Evolutionary conservation across 2,113 vertebrate genomes (phyloP), one percentile per base, ranked within the genome.

Genomic region (Nicator chloris): DNA sequence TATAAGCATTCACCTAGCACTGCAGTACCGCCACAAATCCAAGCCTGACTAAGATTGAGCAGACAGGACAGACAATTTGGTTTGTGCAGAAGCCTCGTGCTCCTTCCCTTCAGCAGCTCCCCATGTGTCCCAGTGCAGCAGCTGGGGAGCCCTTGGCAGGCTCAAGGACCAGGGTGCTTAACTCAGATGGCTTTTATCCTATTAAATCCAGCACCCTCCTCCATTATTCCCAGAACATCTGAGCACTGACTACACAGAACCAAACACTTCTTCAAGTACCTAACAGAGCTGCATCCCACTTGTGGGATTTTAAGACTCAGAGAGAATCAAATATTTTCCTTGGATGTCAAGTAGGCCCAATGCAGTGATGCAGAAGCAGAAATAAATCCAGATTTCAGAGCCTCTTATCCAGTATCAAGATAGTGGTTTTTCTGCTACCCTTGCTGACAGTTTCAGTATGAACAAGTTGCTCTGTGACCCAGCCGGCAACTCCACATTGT

Each of bases 41-140:
- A 24, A 83, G 51, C 19, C 54, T 77, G 39, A 80, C 33, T 51
- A 65, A 65, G 72, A 33, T 24, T 35, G 39, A 66, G 47, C n/a
- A 85, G 66, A 53, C 21, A 61, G 45, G 31, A 70, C 11, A 57
- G 44, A 42, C 2, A 2, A 77, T 15, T 9, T 35, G 30, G 39
- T 26, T 93, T 63, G 23, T 40, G 33, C 64, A 94, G 45, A 86
- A 76, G 53, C 6, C 0, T 30, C 1, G 0, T 13, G 15, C 13
- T 61, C 42, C 8, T 26, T 51, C 40, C 57, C 24, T 37, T 47
- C n/a, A 78, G 51, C 16, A 91, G 47, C 39, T 81, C 73, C 33
- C 42, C 39, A 37, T 4, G 2, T 0, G 0, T 5, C 39, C 50
- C 7, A 3, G 44, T 9, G 54, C 65, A 79, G 45, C 65, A 68